Evolutionary conservation across 2,113 vertebrate genomes (phyloP), one percentile per base, ranked within the genome.

Genomic region (Ciconia maguari): DNA sequence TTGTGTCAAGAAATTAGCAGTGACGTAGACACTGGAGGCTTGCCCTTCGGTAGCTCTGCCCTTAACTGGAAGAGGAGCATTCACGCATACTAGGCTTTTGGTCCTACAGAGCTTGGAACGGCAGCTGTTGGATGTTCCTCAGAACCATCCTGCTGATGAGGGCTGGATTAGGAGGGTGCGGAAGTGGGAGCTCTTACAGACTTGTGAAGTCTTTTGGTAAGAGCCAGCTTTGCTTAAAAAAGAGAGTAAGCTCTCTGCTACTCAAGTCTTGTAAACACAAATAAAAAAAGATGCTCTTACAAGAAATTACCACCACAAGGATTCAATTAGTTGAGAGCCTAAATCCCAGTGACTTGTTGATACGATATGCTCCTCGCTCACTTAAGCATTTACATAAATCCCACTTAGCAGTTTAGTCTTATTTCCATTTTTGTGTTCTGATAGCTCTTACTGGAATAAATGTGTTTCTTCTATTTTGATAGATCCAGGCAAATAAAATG

Each of bases 31-130:
- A n/a, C 29, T 71, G 16, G 48, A 49, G 44, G 17, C 42, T 57
- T 36, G 16, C 42, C 2, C 54, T 65, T 19, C 0, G 1, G 18
- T 66, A 51, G n/a, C 66, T 65, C 52, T 65, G 57, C 24, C 10
- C 9, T 46, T 34, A n/a, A 4, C 29, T 32, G 60, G 27, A 21
- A 32, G 60, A 65, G 54, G 26, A 55, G n/a, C 42, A 6, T 49
- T 55, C 11, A 11, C 0, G 2, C 10, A 5, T 10, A 5, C 4
- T 14, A 1, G 24, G 16, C 25, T 52, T 84, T 18, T 58, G 48
- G 54, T 54, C 44, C 51, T 44, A 27, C 46, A 58, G 44, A 32
- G 38, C 42, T 78, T 34, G 36, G 42, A 71, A 36, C 29, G 34
- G 52, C 64, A 72, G 52, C 64, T 78, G 14, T 9, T 68, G 80